phyloP scores from a whole-genome alignment of 92 coral and sea anemone genomes.

The Epizoanthus stellaris region DNA sequence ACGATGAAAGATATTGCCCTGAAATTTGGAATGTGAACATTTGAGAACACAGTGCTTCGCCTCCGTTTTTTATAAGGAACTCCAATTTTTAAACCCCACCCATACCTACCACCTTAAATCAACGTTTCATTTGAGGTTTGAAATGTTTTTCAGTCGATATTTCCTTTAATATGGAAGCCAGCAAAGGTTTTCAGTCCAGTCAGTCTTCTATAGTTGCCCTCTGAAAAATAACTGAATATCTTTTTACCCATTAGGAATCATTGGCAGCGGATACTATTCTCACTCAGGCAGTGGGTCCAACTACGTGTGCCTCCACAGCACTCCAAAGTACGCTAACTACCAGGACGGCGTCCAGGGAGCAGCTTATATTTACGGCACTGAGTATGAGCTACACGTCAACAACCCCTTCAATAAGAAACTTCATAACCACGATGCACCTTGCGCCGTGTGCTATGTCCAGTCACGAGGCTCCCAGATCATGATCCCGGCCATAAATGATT shows the following conservation, averaged over 20 bases:
- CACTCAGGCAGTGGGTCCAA: background rate
- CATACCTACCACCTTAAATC: no score
- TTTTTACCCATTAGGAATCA: background rate
- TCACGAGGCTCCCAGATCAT: constrained; percentile 63
- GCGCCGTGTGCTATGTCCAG: constrained; percentile 70
- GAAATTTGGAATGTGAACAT: no score
- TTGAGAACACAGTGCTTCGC: no score
- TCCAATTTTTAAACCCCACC: no score
- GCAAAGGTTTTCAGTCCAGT: no score
- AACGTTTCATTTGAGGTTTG: no score
- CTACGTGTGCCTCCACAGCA: background rate
- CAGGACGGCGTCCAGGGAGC: background rate
- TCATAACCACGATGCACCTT: constrained; percentile 14
- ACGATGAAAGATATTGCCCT: no score
- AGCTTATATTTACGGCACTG: background rate
- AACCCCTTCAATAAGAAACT: constrained; percentile 48
- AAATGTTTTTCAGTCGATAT: no score
- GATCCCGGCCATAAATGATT: constrained; percentile 73
- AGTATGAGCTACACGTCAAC: background rate
- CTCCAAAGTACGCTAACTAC: background rate
- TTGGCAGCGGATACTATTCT: background rate
- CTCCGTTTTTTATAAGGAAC: no score
- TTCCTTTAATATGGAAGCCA: no score
- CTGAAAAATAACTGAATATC: no score
- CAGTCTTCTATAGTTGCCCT: no score